phyloP scores from a whole-genome alignment of 2,113 vertebrate species.

The Lepisosteus oculatus region DNA sequence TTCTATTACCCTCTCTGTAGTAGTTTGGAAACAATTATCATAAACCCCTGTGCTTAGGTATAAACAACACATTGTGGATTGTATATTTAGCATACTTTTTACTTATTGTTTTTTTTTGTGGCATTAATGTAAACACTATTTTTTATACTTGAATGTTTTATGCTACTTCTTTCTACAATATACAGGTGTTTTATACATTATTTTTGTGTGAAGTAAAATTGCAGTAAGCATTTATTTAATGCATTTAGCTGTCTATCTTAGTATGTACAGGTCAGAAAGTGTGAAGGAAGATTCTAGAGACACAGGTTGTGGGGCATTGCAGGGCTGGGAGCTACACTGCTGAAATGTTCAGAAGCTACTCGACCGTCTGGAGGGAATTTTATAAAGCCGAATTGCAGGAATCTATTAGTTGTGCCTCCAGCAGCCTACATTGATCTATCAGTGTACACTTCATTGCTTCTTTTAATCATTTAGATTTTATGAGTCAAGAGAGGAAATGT shows the following conservation, averaged over 20 bases:
- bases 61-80: too few species aligned
- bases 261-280: background rate
- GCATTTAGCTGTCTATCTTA: background rate
- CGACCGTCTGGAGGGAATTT: background rate
- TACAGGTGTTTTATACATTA: too few species aligned
- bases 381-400: background rate
- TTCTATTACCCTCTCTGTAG: too few species aligned
- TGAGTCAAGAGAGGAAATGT: conserved; percentile 16
- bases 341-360: background rate
- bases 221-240: too few species aligned
- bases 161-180: too few species aligned
- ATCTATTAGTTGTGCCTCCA: conserved; percentile 28
- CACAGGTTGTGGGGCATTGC: background rate
- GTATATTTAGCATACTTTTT: too few species aligned
- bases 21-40: too few species aligned
- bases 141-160: too few species aligned
- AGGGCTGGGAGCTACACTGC: background rate
- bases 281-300: background rate
- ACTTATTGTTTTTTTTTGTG: too few species aligned
- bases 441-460: conserved; percentile 24
- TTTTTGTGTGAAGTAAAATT: too few species aligned
- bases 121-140: too few species aligned
- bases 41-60: too few species aligned
- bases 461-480: conserved; percentile 25
- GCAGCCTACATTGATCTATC: conserved; percentile 32